Evolutionary conservation across 2,888 invertebrate species (phyloP).

Genomic region (Schizaphis graminum): DNA sequence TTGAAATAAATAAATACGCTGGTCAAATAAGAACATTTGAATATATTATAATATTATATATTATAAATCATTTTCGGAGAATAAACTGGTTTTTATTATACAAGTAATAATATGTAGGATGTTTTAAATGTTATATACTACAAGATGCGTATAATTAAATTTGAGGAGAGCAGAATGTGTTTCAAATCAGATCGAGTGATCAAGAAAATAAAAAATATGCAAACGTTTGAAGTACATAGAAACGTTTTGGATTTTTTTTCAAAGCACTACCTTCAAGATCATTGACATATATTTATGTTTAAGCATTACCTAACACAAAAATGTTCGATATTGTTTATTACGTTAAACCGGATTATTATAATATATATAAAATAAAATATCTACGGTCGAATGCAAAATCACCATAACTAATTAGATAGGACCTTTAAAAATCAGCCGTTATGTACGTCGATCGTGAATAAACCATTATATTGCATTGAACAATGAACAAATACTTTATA

Average conservation of each 20-base stretch:
- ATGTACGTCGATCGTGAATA: not conserved
- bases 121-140: not conserved
- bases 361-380: not conserved
- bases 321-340: not conserved
- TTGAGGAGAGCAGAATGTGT: not conserved
- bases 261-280: not conserved
- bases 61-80: conserved; percentile 12
- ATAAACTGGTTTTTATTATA: not conserved
- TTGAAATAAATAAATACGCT: conserved; percentile 5
- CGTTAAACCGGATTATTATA: not conserved
- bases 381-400: not conserved
- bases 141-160: not conserved
- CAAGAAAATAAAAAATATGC: not conserved
- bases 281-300: not conserved
- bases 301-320: not conserved
- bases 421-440: not conserved
- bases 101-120: not conserved
- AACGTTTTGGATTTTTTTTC: not conserved
- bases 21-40: not conserved
- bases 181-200: not conserved
- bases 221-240: not conserved
- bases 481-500: not conserved
- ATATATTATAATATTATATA: not conserved
- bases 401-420: not conserved
- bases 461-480: not conserved